phyloP scores from a whole-genome alignment of 2,888 invertebrate species.

The Liposcelis brunnea region DNA sequence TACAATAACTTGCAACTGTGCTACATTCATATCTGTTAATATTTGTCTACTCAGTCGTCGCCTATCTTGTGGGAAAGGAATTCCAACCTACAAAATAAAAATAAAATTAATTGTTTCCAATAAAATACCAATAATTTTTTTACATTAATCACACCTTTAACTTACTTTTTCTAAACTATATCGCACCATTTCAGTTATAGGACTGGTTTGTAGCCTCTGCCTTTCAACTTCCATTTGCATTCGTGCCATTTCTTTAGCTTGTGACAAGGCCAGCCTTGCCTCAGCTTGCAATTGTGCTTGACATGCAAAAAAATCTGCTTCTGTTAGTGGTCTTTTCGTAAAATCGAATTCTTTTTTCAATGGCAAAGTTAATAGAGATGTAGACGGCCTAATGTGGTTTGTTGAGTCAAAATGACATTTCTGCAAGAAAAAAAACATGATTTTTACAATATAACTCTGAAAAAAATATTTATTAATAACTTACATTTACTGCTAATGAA shows the following conservation, averaged over 20 bases:
- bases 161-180: conserved; percentile 53
- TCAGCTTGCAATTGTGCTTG: conserved; percentile 73
- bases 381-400: background rate
- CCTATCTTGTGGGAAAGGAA: conserved; percentile 65
- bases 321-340: conserved; percentile 29
- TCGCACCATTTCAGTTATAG: conserved; percentile 73
- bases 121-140: background rate
- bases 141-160: background rate
- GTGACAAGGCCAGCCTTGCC: conserved; percentile 69
- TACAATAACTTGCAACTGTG: conserved; percentile 84
- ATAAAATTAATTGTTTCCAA: background rate
- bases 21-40: conserved; percentile 82
- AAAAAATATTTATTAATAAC: no score
- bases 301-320: conserved; percentile 63
- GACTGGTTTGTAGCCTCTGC: conserved; percentile 53
- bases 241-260: conserved; percentile 81
- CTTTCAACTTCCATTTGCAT: conserved; percentile 78
- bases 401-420: no score
- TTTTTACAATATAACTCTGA: no score
- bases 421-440: no score
- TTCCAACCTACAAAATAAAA: conserved; percentile 41
- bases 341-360: conserved; percentile 12
- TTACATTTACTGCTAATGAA: conserved; percentile 2
- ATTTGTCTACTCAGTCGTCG: conserved; percentile 69
- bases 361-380: conserved; percentile 14